Base-by-base conservation (phyloP, 2,888 invertebrate species). In the Spodoptera exigua region DNA sequence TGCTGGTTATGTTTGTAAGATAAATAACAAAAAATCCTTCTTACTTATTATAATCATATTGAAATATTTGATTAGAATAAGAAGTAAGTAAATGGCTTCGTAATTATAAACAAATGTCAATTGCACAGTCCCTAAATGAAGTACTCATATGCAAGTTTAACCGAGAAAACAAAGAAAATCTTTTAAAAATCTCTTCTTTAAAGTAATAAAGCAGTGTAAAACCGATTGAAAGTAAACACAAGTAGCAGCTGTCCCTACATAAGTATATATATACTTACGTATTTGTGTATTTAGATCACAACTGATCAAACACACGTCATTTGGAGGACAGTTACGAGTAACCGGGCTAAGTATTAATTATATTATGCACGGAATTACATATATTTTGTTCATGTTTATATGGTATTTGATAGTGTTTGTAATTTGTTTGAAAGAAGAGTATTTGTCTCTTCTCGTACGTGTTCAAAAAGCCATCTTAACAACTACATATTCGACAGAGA, bases 251-350 rank as follows among this genome's bases (percentile, higher is more conserved):
- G 76, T 63, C 68, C 66, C 72, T 69, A 75, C 70, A 72, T 57
- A 65, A 57, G 16, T 16, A 18, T 3, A 16, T 34, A 32, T 18
- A 1, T 40, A 41, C 21, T 72, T 72, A 78, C 78, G 86, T 85
- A 86, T 78, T 85, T 61, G 53, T 65, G 73, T 84, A 90, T 89
- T 80, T 91, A 80, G 92, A 82, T 71, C 92, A 80, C 92, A 93
- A 84, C 89, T 92, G 93, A 83, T 73, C 81, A 83, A 88, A 92
- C 80, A 64, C 21, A 86, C 87, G 86, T 87, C 88, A 87, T 70
- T 80, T 79, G 71, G 81, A 84, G 84, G 82, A 84, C 61, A 17
- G 21, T 37, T 36, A 13, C 14, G 37, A 66, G 51, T 67, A 61
- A 51, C 45, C 16, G 62, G 51, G 46, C 70, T 58, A 62, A 71